Conservation (phyloP, 2,797 vertebrate species). For the Mus caroli region DNA sequence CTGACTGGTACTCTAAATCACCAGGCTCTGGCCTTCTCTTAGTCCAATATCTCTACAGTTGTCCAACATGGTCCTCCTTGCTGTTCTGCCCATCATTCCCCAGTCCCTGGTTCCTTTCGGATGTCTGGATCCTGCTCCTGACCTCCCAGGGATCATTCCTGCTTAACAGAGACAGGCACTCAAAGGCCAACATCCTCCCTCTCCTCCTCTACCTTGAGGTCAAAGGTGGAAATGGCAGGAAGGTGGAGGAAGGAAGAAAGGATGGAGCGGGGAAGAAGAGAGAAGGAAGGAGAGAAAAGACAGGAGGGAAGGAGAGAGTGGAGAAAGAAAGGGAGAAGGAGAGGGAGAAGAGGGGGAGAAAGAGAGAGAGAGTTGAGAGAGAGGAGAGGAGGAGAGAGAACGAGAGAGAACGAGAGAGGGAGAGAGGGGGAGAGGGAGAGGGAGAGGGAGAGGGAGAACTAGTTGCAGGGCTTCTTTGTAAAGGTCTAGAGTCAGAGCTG, state of each 20-base stretch:
- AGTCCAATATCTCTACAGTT: not conserved
- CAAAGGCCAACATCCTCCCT: not conserved
- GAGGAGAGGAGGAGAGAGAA: too few relatives aligned
- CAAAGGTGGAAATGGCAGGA: not conserved
- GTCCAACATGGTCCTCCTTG: not conserved
- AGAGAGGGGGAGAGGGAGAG: too few relatives aligned
- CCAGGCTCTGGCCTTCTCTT: not conserved
- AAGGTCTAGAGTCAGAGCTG: not conserved
- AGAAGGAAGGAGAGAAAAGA: not conserved
- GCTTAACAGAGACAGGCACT: not conserved
- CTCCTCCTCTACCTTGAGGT: not conserved
- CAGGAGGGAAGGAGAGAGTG: rapidly evolving
- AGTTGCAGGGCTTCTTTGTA: not conserved
- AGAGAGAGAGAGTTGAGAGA: too few relatives aligned
- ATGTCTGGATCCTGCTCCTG: not conserved
- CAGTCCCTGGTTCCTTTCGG: not conserved
- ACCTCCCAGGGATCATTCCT: not conserved
- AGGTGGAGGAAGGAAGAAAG: not conserved
- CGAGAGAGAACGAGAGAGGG: too few relatives aligned
- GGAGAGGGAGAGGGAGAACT: too few relatives aligned
- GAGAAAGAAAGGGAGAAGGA: not conserved
- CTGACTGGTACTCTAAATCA: not conserved
- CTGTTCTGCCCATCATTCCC: not conserved
- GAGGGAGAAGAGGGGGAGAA: too few relatives aligned
- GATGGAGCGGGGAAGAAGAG: not conserved